phyloP scores from a whole-genome alignment of 2,888 invertebrate genomes.

The Netelia inedita region DNA sequence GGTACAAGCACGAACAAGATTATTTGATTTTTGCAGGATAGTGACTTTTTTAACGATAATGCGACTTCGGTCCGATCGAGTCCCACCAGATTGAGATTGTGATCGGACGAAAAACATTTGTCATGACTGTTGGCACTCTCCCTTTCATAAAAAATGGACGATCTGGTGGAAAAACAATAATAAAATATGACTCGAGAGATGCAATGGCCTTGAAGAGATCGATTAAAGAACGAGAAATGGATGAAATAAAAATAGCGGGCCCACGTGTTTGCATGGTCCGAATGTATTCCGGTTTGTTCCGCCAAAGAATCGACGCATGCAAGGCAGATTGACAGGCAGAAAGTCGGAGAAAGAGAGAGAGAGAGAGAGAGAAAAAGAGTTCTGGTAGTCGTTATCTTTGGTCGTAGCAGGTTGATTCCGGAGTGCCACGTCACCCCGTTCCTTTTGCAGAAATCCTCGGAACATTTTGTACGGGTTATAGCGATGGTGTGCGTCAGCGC shows the following conservation, averaged over 20 bases:
- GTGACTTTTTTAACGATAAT: neutral
- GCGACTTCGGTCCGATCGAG: neutral
- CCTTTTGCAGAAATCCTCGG: conserved; percentile 36
- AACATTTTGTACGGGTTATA: conserved; percentile 8
- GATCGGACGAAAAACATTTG: neutral
- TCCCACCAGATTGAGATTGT: neutral
- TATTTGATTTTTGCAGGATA: neutral
- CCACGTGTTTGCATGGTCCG: neutral
- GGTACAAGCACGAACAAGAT: no score
- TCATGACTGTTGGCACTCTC: neutral
- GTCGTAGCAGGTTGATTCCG: conserved; percentile 62
- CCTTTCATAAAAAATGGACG: no score
- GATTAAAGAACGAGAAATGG: neutral
- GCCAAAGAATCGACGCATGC: conserved; percentile 39
- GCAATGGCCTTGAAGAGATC: neutral
- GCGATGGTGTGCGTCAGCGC: conserved; percentile 1
- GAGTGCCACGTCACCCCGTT: conserved; percentile 60
- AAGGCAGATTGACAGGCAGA: neutral
- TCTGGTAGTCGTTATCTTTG: conserved; percentile 53
- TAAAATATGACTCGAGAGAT: neutral
- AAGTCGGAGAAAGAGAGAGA: conserved; percentile 30
- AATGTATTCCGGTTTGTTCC: conserved; percentile 62
- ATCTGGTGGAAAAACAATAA: neutral
- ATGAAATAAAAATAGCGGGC: conserved; percentile 18
- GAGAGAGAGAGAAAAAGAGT: conserved; percentile 17